phyloP scores from a whole-genome alignment of 2,113 vertebrate genomes.

The Corythoichthys intestinalis region DNA sequence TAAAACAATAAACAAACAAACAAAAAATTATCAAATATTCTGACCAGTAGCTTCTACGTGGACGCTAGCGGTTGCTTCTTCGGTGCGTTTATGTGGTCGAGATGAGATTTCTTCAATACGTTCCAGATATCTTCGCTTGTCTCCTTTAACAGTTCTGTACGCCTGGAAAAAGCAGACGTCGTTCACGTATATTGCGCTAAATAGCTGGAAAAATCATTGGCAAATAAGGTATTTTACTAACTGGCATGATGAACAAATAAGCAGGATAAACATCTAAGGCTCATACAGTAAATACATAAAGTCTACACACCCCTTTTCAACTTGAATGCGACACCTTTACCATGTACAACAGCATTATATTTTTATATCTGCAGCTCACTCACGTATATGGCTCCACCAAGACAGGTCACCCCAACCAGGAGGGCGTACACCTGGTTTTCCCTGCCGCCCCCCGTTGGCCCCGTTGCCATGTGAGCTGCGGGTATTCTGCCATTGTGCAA shows the following conservation, averaged over 20 bases:
- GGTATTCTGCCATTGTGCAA: slow-evolving; percentile 52
- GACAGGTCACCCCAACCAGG: slow-evolving; percentile 77
- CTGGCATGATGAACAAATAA: too few relatives aligned
- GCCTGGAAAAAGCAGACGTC: slow-evolving; percentile 39
- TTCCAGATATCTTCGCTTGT: slow-evolving; percentile 55
- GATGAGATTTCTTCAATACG: slow-evolving; percentile 58
- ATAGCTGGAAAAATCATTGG: neutral
- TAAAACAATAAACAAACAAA: neutral
- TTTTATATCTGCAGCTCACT: slow-evolving; percentile 42
- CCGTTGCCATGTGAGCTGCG: slow-evolving; percentile 74
- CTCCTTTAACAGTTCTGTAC: slow-evolving; percentile 52
- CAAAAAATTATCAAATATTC: neutral
- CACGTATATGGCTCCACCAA: slow-evolving; percentile 78
- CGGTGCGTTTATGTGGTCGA: slow-evolving; percentile 18
- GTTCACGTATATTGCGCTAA: neutral
- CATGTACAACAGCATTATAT: too few relatives aligned
- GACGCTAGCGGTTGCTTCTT: neutral
- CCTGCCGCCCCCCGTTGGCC: slow-evolving; percentile 72
- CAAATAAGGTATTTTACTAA: too few relatives aligned
- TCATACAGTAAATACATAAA: neutral
- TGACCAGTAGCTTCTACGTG: slow-evolving; percentile 49
- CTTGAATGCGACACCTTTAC: neutral
- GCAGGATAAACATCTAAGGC: too few relatives aligned
- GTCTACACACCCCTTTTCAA: neutral
- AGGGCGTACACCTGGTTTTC: slow-evolving; percentile 77